Percentiles rank a stretch among this genome's conserved stretches.
phyloP scores from a whole-genome alignment of 2,888 invertebrate genomes.

The Abscondita cerata region DNA sequence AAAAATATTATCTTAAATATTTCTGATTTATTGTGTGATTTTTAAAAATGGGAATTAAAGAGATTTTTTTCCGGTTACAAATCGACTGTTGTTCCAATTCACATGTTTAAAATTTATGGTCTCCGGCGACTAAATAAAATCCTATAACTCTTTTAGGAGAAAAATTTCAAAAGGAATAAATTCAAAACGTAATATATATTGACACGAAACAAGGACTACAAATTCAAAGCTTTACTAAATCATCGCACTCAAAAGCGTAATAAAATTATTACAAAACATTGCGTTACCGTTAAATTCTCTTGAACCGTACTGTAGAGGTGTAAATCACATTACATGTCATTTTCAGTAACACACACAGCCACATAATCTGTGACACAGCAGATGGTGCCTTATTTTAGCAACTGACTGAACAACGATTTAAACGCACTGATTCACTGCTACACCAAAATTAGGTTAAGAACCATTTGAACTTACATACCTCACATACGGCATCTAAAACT shows the following conservation, averaged over 20 bases:
- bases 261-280: slow-evolving; percentile 23
- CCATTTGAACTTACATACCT: neutral
- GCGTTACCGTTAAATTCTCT: slow-evolving; percentile 10
- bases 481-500: neutral
- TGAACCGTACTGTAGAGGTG: slow-evolving; percentile 12
- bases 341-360: slow-evolving; percentile 10
- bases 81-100: too few relatives aligned
- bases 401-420: slow-evolving; percentile 17
- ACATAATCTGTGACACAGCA: slow-evolving; percentile 11
- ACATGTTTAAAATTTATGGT: too few relatives aligned
- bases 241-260: slow-evolving; percentile 14
- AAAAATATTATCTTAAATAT: too few relatives aligned
- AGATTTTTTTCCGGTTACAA: too few relatives aligned
- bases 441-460: slow-evolving; percentile 21
- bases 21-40: too few relatives aligned
- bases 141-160: too few relatives aligned
- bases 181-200: neutral
- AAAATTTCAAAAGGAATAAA: too few relatives aligned
- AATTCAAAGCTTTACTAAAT: slow-evolving; percentile 22
- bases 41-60: too few relatives aligned
- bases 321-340: slow-evolving; percentile 19
- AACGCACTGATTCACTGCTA: slow-evolving; percentile 18
- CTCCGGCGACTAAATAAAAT: too few relatives aligned
- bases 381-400: slow-evolving; percentile 19
- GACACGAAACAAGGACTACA: slow-evolving; percentile 12